Evolutionary conservation across 2,888 invertebrate species (phyloP).

Genomic region (Leucophora obtusa): DNA sequence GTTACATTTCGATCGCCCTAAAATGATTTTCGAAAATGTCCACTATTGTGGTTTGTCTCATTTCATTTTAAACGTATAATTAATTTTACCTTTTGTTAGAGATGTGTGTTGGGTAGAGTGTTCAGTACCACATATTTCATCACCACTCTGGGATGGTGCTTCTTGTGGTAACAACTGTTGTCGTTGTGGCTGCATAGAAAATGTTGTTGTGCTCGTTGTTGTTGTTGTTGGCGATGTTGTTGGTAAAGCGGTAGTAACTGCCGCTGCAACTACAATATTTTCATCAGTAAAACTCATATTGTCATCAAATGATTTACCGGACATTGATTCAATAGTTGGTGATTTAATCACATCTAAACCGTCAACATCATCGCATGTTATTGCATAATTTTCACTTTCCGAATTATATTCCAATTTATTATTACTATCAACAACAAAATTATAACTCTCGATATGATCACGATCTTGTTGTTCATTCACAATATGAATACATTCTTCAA

Average conservation of each 20-base stretch:
- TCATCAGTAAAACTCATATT: conserved; percentile 77
- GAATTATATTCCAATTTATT: conserved; percentile 73
- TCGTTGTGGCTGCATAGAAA: conserved; percentile 22
- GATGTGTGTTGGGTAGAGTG: conserved; percentile 21
- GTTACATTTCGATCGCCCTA: too few species aligned
- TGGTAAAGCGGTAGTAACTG: not conserved
- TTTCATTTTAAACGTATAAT: too few species aligned
- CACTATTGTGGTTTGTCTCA: too few species aligned
- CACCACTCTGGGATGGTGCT: conserved; percentile 28
- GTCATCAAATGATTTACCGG: conserved; percentile 78
- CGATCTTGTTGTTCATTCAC: conserved; percentile 71
- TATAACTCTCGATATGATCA: conserved; percentile 40
- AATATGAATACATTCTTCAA: conserved; percentile 77
- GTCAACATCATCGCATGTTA: conserved; percentile 77
- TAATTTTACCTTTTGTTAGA: conserved; percentile 47
- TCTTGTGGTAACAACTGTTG: conserved; percentile 30
- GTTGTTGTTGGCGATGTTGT: conserved; percentile 64
- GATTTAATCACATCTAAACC: conserved; percentile 77
- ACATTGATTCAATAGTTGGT: conserved; percentile 78
- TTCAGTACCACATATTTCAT: conserved; percentile 22
- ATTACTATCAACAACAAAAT: conserved; percentile 31
- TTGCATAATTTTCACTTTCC: conserved; percentile 78
- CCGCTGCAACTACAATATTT: conserved; percentile 62
- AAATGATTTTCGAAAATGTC: too few species aligned
- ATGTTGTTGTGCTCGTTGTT: conserved; percentile 39